Base-by-base conservation (phyloP, 2,113 vertebrate species). In the Laticauda laticaudata region DNA sequence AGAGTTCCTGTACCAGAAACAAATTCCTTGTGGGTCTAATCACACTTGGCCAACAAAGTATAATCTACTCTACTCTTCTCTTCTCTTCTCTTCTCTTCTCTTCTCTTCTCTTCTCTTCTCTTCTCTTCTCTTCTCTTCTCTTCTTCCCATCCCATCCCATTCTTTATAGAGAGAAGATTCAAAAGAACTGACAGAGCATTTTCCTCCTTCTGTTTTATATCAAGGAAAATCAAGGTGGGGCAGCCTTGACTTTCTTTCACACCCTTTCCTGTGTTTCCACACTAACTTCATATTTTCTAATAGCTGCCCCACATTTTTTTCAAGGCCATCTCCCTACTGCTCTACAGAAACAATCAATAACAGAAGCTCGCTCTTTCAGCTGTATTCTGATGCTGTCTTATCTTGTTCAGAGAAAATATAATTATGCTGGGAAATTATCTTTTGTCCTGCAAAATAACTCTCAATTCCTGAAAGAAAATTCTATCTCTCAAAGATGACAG, bases 401-500 rank as follows among this genome's bases (percentile, higher is more conserved):
- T 94, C 90, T 91, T 94, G 3, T 88, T 96, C 86, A 95, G 95
- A 92, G 93, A 91, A 87, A 95, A 95, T 94, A 12, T 11, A 34
- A 91, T 93, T 94, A 93, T 54, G 86, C 34, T 12, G 5, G 69
- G 11, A 81, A 39, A 90, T 93, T 93, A 93, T 57, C 91, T 56
- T 95, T 96, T 96, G 95, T 96, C 92, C 93, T 97, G 96, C 90
- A 92, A 94, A 95, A 94, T 26, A 96, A 57, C 59, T 94, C 81
- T 95, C 95, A 45, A 89, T 81, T 34, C 75, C 34, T 43, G 89
- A 92, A 96, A 97, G 95, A 29, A 94, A 97, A 95, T 75, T 86
- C 90, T 56, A 95, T 64, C 51, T 39, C 94, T 96, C 53, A 94
- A 89, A 86, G 69, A 53, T 93, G 59, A 57, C 87, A 95, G 26